phyloP scores from a whole-genome alignment of 2,113 vertebrate species.

The Pan troglodytes region NHGRI_mPanTro3-v2.1_pri NC_072414.2:83125001-83125500 shows the following conservation, averaged over 20 bases:
- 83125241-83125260: not conserved
- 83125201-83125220: not conserved
- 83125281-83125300: not conserved
- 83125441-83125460: not conserved
- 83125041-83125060: not conserved
- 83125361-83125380: not conserved
- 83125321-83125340: not conserved
- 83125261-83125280: not conserved
- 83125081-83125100: not conserved
- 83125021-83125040: not conserved
- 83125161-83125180: not conserved
- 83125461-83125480: not conserved
- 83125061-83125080: not conserved
- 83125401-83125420: not conserved
- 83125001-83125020: not conserved
- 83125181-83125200: not conserved
- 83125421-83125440: not conserved
- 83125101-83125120: not conserved
- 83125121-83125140: not conserved
- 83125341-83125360: not conserved
- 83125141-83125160: not conserved
- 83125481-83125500: too few species aligned
- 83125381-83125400: not conserved
- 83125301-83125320: too few species aligned
- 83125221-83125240: not conserved